Percentiles rank a stretch among this genome's conserved stretches.
phyloP scores from a whole-genome alignment of 2,797 vertebrate genomes.

The Gallinago solitaria region DNA sequence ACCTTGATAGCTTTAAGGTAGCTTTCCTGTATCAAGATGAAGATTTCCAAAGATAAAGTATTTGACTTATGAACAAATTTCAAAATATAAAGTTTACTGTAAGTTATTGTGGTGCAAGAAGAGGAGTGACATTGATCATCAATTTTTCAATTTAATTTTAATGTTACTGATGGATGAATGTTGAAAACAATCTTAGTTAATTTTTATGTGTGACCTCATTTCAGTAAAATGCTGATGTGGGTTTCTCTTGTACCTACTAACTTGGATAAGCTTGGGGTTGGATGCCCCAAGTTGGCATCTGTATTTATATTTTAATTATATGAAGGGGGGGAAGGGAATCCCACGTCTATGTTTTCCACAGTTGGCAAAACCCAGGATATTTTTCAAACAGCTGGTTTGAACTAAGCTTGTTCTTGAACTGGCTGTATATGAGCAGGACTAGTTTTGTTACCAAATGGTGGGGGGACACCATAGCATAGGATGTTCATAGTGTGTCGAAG shows the following conservation, averaged over 20 bases:
- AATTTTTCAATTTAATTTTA: neutral
- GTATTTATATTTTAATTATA: neutral
- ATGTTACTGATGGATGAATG: neutral
- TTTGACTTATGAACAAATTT: neutral
- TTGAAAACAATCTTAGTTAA: neutral
- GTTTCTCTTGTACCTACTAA: neutral
- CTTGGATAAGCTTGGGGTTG: neutral
- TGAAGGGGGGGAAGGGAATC: neutral
- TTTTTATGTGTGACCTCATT: neutral
- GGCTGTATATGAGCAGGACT: neutral
- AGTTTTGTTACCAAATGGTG: neutral
- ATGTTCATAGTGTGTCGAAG: neutral
- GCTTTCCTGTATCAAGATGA: neutral
- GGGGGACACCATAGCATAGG: fast-evolving
- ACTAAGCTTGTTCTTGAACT: neutral
- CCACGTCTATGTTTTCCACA: neutral
- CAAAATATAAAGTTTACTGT: neutral
- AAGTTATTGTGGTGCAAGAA: neutral
- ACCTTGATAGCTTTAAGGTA: neutral
- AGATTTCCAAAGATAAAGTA: neutral
- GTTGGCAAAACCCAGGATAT: neutral
- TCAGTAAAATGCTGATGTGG: neutral
- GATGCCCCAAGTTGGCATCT: neutral
- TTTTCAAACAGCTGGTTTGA: neutral
- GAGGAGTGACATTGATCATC: neutral